Percentiles rank a stretch among this genome's conserved stretches.
Evolutionary conservation across 2,797 vertebrate species (phyloP).

Genomic region (Smutsia gigantea): DNA sequence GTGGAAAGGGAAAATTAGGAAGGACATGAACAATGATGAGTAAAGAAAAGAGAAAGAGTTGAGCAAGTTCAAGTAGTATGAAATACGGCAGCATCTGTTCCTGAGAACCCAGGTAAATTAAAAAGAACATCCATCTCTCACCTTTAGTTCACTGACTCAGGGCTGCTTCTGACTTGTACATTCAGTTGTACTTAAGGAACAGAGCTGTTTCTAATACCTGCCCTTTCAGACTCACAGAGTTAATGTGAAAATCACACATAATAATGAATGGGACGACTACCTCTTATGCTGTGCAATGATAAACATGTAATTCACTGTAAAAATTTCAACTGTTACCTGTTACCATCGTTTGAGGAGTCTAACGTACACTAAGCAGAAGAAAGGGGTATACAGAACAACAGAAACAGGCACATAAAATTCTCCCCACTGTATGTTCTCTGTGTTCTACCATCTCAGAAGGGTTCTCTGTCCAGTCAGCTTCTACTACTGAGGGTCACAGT

Average conservation of each 20-base stretch:
- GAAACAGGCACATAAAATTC: not conserved
- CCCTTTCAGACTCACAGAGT: not conserved
- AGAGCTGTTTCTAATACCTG: not conserved
- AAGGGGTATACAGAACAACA: not conserved
- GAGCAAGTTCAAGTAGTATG: not conserved
- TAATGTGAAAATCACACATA: not conserved
- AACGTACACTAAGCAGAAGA: not conserved
- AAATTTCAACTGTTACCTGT: not conserved
- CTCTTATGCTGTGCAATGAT: not conserved
- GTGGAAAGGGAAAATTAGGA: not conserved
- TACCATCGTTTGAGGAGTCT: not conserved
- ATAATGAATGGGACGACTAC: not conserved
- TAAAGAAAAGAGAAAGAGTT: not conserved
- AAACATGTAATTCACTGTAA: not conserved
- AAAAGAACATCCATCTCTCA: not conserved
- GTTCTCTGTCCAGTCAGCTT: not conserved
- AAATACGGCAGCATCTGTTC: not conserved
- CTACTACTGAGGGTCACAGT: not conserved
- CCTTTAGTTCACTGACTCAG: not conserved
- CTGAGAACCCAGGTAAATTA: not conserved
- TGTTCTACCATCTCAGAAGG: not conserved
- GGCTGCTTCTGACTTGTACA: constrained; percentile 29
- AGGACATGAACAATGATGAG: not conserved
- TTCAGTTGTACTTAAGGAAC: not conserved
- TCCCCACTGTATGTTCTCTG: not conserved